Base-by-base conservation (phyloP, 2,888 invertebrate genomes). In the Chironomus riparius region DNA sequence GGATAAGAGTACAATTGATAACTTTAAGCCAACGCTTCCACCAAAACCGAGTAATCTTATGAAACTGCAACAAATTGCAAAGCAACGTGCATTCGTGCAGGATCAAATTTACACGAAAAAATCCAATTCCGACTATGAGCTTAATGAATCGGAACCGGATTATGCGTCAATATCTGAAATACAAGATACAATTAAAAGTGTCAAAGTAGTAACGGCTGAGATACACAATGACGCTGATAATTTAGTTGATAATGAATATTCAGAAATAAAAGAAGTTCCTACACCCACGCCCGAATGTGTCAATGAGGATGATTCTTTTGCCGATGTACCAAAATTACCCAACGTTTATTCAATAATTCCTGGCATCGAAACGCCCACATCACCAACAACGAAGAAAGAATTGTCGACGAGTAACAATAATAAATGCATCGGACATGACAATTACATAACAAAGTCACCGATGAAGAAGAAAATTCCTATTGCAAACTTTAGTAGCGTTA, bases 141-240 rank as follows among this genome's bases (percentile, higher is more conserved):
- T 71, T 6, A 78, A 81, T 1, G 84, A 83, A 76, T 82, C 83
- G 78, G 91, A 91, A 83, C 91, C 91, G 78, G 91, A 91, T 84
- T 91, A 91, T 86, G 91, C 91, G 83, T 91, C 91, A 81, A 91
- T 91, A 83, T 90, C 91, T 78, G 91, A 91, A 85, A 87, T 91
- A 4, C 83, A 82, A 77, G 80, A 81, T 75, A 77, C 79, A 69
- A 79, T 82, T 47, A 81, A 68, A 83, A 89, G 88, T 86, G 88
- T 88, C 82, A 74, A 74, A 65, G 50, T 74, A 3, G 65, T 74
- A 1, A 74, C 82, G 87, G 86, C 83, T 82, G 87, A 83, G 78
- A 80, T 84, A 13, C 84, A 84, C 77, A 81, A 83, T 77, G 79
- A 79, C 10, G 82, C 82, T 2, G 78, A 79, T 68, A 80, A 68